A percentile compares a stretch with the other conserved stretches of the same genome.
phyloP scores from a whole-genome alignment of 2,113 vertebrate species.

The Panurus biarmicus region DNA sequence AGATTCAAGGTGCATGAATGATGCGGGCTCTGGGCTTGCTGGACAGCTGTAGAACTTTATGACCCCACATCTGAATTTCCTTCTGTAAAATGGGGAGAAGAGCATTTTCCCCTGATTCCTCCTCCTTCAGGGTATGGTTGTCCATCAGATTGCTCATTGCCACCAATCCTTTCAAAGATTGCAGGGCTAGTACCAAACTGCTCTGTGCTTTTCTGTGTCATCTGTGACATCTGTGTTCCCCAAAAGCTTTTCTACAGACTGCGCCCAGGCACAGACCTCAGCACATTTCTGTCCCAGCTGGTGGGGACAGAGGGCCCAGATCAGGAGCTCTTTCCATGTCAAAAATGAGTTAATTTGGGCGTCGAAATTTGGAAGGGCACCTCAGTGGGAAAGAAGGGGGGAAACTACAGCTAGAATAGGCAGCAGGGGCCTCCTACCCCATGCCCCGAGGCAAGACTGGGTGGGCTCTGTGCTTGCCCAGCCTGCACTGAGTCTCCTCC shows the following conservation, averaged over 20 bases:
- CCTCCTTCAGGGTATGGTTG: background rate
- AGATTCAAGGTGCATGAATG: background rate
- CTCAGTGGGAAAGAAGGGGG: background rate
- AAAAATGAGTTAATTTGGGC: background rate
- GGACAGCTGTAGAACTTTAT: background rate
- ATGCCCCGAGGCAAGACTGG: background rate
- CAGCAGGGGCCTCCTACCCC: background rate
- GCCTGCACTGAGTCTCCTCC: background rate
- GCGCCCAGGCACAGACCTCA: fast-evolving
- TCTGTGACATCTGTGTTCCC: background rate
- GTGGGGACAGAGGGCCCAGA: background rate
- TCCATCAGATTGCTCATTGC: background rate
- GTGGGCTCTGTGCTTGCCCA: background rate
- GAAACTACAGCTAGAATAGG: background rate
- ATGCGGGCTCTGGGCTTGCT: background rate
- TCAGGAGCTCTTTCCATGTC: background rate
- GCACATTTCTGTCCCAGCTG: background rate
- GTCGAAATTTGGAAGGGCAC: background rate
- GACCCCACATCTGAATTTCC: background rate
- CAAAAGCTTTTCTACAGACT: background rate
- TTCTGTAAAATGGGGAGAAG: background rate
- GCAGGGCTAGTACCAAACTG: background rate
- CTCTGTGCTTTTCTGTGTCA: background rate
- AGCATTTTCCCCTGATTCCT: background rate
- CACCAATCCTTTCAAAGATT: background rate